These are phyloP conservation scores for Limnephilus auricula DNA, from an alignment of 2,888 invertebrate species.

Conservation along the genomic window DNA sequence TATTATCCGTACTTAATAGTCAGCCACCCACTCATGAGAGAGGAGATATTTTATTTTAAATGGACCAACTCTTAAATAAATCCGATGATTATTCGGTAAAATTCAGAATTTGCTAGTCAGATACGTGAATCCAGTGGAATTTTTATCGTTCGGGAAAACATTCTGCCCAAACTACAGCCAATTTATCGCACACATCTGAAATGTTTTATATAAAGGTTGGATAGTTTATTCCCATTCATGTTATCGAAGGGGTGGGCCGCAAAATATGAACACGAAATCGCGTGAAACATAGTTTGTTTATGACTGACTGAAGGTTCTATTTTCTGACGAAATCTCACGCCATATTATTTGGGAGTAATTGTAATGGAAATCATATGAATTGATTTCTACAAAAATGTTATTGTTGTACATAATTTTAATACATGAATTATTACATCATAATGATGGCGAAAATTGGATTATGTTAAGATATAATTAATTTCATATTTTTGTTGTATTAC, in stretches of 20 bases:
- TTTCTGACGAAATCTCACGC: conserved; percentile 28
- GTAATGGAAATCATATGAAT: background rate
- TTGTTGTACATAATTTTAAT: background rate
- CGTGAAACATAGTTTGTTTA: conserved; percentile 15
- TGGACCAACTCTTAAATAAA: background rate
- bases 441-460: background rate
- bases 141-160: background rate
- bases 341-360: background rate
- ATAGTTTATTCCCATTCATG: conserved; percentile 30
- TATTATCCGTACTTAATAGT: background rate
- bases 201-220: background rate
- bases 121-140: background rate
- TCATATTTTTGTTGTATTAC: too few species aligned
- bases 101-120: background rate
- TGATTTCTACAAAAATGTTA: background rate
- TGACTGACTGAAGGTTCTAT: conserved; percentile 20
- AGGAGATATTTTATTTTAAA: background rate
- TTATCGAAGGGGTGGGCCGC: background rate
- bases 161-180: background rate
- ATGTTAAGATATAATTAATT: too few species aligned
- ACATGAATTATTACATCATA: background rate
- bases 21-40: background rate
- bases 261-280: conserved; percentile 7
- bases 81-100: background rate
- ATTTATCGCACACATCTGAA: conserved; percentile 24